Percentiles rank a stretch among this genome's conserved stretches.
phyloP scores from a whole-genome alignment of 2,113 vertebrate species.

The Chaetura pelagica region DNA sequence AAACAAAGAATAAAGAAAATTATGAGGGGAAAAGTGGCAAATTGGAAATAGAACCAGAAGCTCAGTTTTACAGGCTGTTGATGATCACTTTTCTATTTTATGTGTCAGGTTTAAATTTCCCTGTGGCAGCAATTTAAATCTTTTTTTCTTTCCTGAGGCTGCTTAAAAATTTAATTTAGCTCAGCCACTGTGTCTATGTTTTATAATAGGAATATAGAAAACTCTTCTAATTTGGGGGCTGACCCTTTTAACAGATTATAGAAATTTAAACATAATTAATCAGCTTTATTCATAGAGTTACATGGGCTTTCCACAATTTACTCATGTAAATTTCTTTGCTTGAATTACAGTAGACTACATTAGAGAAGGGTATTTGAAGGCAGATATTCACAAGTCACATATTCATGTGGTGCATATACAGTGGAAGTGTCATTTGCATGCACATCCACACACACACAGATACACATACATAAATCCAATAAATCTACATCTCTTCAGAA shows the following conservation, averaged over 20 bases:
- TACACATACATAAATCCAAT: slow-evolving; percentile 47
- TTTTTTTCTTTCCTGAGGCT: slow-evolving; percentile 76
- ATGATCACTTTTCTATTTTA: slow-evolving; percentile 72
- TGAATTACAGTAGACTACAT: slow-evolving; percentile 55
- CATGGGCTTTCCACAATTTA: slow-evolving; percentile 73
- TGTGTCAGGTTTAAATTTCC: slow-evolving; percentile 71
- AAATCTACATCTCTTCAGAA: slow-evolving; percentile 49
- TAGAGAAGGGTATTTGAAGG: slow-evolving; percentile 58
- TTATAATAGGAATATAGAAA: slow-evolving; percentile 76
- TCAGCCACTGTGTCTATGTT: slow-evolving; percentile 61
- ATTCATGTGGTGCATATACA: slow-evolving; percentile 24
- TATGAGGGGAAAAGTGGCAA: background rate
- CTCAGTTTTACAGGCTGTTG: slow-evolving; percentile 36
- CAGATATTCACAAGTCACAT: slow-evolving; percentile 57
- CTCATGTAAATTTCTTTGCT: slow-evolving; percentile 74
- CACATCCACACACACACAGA: slow-evolving; percentile 15
- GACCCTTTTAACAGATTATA: slow-evolving; percentile 79
- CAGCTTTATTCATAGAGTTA: slow-evolving; percentile 76
- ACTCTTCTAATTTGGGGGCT: slow-evolving; percentile 78
- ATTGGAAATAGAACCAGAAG: slow-evolving; percentile 34
- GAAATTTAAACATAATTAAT: slow-evolving; percentile 82
- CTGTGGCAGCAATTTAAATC: slow-evolving; percentile 73
- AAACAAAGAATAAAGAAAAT: slow-evolving; percentile 49
- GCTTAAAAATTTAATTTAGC: slow-evolving; percentile 79
- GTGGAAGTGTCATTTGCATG: slow-evolving; percentile 42